phyloP scores from a whole-genome alignment of 2,797 vertebrate genomes.

The Coccyzus lansbergi region DNA sequence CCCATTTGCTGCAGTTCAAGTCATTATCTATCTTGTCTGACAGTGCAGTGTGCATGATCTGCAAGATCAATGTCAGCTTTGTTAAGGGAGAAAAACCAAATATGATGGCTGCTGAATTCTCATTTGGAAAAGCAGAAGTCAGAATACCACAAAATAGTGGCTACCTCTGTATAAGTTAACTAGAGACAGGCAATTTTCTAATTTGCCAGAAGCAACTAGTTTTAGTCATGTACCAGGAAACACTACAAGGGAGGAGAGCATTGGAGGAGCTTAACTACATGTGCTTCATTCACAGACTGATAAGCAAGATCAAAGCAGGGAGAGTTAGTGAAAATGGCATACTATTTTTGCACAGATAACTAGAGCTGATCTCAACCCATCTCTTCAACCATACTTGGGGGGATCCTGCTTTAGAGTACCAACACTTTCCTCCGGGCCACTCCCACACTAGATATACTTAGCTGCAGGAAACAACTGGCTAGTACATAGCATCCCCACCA shows the following conservation, averaged over 20 bases:
- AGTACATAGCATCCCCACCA: not conserved
- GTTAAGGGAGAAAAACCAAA: not conserved
- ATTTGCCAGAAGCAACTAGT: not conserved
- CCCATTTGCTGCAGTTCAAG: slow-evolving; percentile 62
- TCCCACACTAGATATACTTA: not conserved
- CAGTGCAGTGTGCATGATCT: slow-evolving; percentile 49
- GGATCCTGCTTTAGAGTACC: not conserved
- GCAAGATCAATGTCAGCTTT: slow-evolving; percentile 54
- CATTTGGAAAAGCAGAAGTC: not conserved
- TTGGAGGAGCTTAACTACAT: not conserved
- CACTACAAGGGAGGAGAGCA: not conserved
- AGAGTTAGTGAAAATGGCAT: not conserved
- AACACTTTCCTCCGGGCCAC: rapidly evolving
- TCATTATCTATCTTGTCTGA: slow-evolving; percentile 74
- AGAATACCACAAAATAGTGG: not conserved
- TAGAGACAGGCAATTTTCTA: not conserved
- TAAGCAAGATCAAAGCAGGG: not conserved
- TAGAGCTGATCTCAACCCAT: not conserved
- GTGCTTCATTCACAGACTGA: rapidly evolving
- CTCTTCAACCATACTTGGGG: not conserved
- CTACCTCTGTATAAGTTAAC: not conserved
- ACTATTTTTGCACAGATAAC: not conserved
- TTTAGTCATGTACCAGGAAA: not conserved
- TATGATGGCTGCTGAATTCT: not conserved
- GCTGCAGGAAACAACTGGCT: not conserved